Conservation (phyloP, 1,140 invertebrate genomes). For the Choristoneura fumiferana region DNA sequence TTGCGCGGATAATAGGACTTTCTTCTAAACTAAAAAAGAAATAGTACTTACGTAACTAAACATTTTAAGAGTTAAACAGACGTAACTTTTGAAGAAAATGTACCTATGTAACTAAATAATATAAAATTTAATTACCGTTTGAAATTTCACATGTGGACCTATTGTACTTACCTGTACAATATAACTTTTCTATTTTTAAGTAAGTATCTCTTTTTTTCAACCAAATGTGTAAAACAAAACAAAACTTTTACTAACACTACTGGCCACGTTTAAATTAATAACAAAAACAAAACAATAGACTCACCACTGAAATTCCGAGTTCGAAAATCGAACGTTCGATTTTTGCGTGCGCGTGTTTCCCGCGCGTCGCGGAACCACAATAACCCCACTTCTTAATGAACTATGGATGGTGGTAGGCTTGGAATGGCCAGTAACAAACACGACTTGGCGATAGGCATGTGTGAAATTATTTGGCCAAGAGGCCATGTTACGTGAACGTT, state of each 20-base stretch:
- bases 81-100: background rate
- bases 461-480: too few relatives aligned
- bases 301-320: constrained; percentile 6
- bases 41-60: background rate
- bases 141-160: too few relatives aligned
- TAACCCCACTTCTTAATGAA: constrained; percentile 1
- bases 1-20: too few relatives aligned
- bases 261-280: background rate
- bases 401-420: too few relatives aligned
- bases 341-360: constrained; percentile 1
- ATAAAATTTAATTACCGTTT: too few relatives aligned
- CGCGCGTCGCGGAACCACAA: constrained; percentile 8
- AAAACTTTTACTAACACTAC: background rate
- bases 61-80: background rate
- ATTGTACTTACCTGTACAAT: too few relatives aligned
- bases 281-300: background rate
- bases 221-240: background rate
- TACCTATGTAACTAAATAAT: background rate
- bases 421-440: too few relatives aligned
- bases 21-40: background rate
- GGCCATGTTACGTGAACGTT: too few relatives aligned
- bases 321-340: background rate
- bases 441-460: too few relatives aligned
- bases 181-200: too few relatives aligned
- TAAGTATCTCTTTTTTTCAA: too few relatives aligned